A percentile compares a stretch with the other conserved stretches of the same genome.
These are phyloP conservation scores for Dasypus novemcinctus DNA, from an alignment of 2,113 vertebrate genomes.

Conservation along the genomic window DNA sequence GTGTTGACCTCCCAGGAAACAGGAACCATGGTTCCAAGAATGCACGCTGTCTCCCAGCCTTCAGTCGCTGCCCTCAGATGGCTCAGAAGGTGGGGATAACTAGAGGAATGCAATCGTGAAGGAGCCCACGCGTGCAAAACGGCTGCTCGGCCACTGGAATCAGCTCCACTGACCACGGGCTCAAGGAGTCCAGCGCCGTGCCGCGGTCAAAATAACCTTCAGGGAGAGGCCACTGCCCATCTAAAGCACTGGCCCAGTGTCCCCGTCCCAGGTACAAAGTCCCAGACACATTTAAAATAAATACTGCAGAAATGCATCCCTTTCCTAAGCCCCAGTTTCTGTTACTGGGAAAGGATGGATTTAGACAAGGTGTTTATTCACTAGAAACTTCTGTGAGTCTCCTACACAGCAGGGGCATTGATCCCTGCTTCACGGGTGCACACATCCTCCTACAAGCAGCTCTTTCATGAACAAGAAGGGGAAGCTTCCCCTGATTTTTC, in stretches of 20 bases:
- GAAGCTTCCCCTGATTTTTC: neutral
- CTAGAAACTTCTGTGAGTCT: neutral
- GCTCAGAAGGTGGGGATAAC: neutral
- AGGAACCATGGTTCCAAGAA: neutral
- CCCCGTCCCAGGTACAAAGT: neutral
- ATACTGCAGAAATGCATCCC: rapidly evolving
- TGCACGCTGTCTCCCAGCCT: neutral
- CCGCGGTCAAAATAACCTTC: neutral
- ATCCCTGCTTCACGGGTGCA: neutral
- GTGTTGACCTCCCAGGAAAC: neutral
- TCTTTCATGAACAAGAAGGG: neutral
- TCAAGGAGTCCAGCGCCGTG: neutral
- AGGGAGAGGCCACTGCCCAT: neutral
- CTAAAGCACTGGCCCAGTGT: neutral
- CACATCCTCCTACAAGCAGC: neutral
- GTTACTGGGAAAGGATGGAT: neutral
- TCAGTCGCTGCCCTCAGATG: too few species aligned
- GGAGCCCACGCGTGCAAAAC: neutral
- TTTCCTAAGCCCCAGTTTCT: neutral
- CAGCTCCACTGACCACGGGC: neutral
- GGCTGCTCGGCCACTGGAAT: neutral
- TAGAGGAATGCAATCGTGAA: neutral
- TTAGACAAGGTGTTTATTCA: rapidly evolving
- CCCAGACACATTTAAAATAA: neutral
- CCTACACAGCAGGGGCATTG: neutral